These are phyloP conservation scores for Agrochola lota DNA, from an alignment of 2,888 invertebrate genomes.

Conservation along the genomic window DNA sequence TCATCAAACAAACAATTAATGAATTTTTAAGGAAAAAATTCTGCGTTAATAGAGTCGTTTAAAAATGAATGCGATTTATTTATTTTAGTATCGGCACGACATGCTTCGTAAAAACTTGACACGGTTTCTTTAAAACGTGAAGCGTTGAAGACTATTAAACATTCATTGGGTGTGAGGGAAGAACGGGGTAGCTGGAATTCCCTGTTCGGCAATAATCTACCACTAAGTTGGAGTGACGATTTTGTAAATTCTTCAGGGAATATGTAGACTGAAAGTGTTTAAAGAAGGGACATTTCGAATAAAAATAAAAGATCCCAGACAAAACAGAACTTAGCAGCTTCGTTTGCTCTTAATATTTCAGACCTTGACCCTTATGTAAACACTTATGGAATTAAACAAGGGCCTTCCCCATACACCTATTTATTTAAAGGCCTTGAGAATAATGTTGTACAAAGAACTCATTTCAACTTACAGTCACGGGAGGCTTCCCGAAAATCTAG, in stretches of 20 bases:
- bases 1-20: conserved; percentile 58
- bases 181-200: background rate
- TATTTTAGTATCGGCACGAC: conserved; percentile 2
- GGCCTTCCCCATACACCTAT: background rate
- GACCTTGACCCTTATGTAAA: background rate
- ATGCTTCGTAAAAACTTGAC: background rate
- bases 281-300: background rate
- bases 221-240: background rate
- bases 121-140: background rate
- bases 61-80: conserved; percentile 33
- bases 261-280: background rate
- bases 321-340: background rate
- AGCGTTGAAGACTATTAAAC: background rate
- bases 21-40: conserved; percentile 40
- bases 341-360: background rate
- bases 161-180: background rate
- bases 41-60: conserved; percentile 43
- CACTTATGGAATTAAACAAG: background rate
- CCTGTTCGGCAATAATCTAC: conserved; percentile 8
- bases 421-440: background rate
- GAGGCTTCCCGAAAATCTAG: conserved; percentile 4
- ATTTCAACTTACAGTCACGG: background rate
- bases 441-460: background rate
- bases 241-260: background rate
- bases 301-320: background rate